Conservation (phyloP, 2,888 invertebrate genomes). For the Eristalinus sepulchralis region DNA sequence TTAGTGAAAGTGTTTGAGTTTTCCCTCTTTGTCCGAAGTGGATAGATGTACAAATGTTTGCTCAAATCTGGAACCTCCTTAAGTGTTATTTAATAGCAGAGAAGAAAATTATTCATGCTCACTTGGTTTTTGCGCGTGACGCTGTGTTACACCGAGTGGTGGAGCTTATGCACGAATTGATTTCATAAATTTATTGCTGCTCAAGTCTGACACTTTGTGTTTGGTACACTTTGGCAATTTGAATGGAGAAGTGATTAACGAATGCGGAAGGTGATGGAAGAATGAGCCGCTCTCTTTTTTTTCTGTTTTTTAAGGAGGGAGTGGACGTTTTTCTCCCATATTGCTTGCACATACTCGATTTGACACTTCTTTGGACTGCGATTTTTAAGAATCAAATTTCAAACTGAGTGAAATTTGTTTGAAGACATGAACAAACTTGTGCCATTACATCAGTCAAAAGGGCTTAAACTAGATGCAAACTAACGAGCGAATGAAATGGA, state of each 20-base stretch:
- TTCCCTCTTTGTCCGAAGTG: not conserved
- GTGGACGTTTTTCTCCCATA: no score
- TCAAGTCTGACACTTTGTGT: not conserved
- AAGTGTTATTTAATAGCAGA: not conserved
- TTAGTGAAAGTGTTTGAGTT: not conserved
- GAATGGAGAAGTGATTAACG: not conserved
- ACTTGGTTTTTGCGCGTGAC: not conserved
- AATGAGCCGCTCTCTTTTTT: no score
- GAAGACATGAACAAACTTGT: no score
- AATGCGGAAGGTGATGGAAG: not conserved
- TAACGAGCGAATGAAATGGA: no score
- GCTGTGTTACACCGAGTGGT: not conserved
- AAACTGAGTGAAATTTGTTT: no score
- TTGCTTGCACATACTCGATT: no score
- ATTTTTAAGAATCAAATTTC: no score
- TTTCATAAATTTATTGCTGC: not conserved
- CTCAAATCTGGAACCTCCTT: not conserved
- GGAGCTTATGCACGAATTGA: not conserved
- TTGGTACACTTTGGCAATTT: not conserved
- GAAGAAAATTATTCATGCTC: not conserved
- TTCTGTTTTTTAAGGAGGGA: no score
- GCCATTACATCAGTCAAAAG: no score
- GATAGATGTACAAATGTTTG: not conserved
- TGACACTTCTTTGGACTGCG: no score
- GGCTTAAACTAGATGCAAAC: no score